These are phyloP conservation scores for Dioctria linearis DNA, from an alignment of 2,888 invertebrate genomes.

Conservation along the genomic window DNA sequence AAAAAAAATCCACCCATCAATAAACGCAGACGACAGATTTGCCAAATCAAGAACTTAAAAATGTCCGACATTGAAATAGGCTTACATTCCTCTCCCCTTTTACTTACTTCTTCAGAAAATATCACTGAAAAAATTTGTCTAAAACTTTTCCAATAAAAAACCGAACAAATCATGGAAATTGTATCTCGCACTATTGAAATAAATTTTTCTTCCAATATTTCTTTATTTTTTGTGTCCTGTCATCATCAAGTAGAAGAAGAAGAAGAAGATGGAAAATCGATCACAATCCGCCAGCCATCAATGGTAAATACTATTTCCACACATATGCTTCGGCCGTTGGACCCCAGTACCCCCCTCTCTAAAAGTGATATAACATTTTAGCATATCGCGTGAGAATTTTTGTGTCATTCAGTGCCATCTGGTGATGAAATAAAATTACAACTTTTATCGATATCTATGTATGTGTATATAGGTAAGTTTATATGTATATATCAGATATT, in stretches of 20 bases:
- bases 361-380: constrained; percentile 37
- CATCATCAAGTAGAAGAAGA: too few relatives aligned
- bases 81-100: background rate
- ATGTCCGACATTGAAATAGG: background rate
- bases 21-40: constrained; percentile 20
- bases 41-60: background rate
- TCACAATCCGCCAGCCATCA: constrained; percentile 14
- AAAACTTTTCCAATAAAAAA: constrained; percentile 43
- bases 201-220: constrained; percentile 34
- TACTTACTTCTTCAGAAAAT: background rate
- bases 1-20: constrained; percentile 16
- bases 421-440: constrained; percentile 41
- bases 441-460: background rate
- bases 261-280: constrained; percentile 27
- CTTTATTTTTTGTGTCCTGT: constrained; percentile 23
- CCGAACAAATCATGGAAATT: constrained; percentile 31
- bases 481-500: background rate
- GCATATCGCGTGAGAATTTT: constrained; percentile 34
- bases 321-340: background rate
- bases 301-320: constrained; percentile 10
- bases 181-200: constrained; percentile 20
- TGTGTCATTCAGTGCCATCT: constrained; percentile 37
- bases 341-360: background rate
- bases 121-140: background rate
- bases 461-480: background rate